Evolutionary conservation across 1,140 invertebrate species (phyloP), one percentile per base, ranked within the genome.

Genomic region (Nylanderia fulva): DNA sequence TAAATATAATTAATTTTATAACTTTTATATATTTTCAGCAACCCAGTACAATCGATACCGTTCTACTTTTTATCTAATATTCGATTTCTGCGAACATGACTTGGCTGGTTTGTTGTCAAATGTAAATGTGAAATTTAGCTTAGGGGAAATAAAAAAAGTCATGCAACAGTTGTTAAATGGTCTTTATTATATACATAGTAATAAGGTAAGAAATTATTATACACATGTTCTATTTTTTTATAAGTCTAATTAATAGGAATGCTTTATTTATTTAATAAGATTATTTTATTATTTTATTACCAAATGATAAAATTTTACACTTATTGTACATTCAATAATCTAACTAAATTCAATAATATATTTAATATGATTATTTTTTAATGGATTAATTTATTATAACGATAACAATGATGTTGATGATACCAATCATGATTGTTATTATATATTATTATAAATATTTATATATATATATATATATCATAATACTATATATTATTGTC

Each of bases 31-130:
- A 6, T 86, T 92, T 95, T 95, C 92, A 97, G 98, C 98, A 0
- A 97, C 96, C 58, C 96, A 96, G 13, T 96, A 97, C 86, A 99
- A 99, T 93, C 97, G 97, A 86, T 98, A 97, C 93, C 96, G 98
- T 85, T 98, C 98, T 6, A 99, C 98, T 0, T 99, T 99, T 93
- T 99, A 99, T 93, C 95, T 99, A 84, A 98, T 99, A 0, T 99
- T 99, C 95, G 99, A 99, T 89, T 99, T 99, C 93, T 99, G 99
- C 95, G 99, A 99, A 93, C 99, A 99, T 93, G 99, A 99, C 95
- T 95, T 99, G 63, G 99, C 99, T 39, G 99, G 99, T 7, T 95
- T 99, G 42, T 93, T 99, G 6, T 99, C 98, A 9, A 99, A 99
- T 95, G 97, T 97, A 7, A 98, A 99, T 94, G 99, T 99, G 0